phyloP scores from a whole-genome alignment of 2,113 vertebrate species.

The Oenanthe melanoleuca region DNA sequence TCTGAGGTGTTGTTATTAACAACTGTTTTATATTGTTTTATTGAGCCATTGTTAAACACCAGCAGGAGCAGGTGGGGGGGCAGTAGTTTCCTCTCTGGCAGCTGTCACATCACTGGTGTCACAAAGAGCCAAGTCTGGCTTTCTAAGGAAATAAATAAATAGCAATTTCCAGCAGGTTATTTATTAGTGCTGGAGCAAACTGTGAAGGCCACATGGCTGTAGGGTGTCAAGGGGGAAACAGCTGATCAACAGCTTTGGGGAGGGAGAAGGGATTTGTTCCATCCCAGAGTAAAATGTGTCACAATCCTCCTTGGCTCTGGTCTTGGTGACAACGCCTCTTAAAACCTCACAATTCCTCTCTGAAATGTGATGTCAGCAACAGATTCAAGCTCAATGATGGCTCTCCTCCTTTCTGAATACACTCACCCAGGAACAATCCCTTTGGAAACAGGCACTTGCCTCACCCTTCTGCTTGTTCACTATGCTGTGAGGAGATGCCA shows the following conservation, averaged over 20 bases:
- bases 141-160: background rate
- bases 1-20: background rate
- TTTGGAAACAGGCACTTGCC: background rate
- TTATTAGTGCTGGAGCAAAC: constrained; percentile 13
- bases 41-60: background rate
- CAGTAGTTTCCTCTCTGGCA: background rate
- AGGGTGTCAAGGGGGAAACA: background rate
- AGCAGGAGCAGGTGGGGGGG: background rate
- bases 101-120: background rate
- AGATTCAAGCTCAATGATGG: background rate
- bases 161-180: background rate
- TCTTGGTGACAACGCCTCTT: background rate
- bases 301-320: background rate
- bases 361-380: background rate
- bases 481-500: background rate
- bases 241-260: background rate
- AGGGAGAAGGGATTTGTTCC: background rate
- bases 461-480: background rate
- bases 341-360: background rate
- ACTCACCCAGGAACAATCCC: background rate
- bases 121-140: background rate
- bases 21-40: background rate
- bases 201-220: background rate
- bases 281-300: background rate
- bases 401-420: background rate